Evolutionary conservation across 2,113 vertebrate genomes (phyloP), one percentile per base, ranked within the genome.

Genomic region (Rutilus rutilus): DNA sequence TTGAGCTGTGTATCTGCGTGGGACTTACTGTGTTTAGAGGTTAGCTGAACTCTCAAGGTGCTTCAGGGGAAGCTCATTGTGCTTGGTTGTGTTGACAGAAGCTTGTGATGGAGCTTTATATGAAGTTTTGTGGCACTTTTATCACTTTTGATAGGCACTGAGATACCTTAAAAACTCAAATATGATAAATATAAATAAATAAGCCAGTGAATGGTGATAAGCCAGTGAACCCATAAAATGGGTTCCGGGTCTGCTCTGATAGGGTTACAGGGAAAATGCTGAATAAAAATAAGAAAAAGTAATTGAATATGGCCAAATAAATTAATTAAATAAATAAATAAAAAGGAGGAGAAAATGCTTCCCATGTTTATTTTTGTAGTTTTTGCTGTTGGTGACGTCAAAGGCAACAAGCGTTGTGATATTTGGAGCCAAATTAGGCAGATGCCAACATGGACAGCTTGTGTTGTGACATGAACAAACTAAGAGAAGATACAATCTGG

Each of bases 41-140:
- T 39, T 19, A 57, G 76, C 19, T 78, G 76, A 78, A 30, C 76
- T 78, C 50, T 64, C 30, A 8, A 67, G 60, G 17, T 50, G 39
- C 78, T 65, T 11, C 39, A 65, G 42, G 79, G 30, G 60, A 67
- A 50, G 39, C 39, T 50, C 25, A 17, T 21, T 67, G 39, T 65
- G n/a, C 6, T 57, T 50, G 60, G 7, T 9, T 77, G 21, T 33
- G 27, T 30, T 77, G n/a, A 11, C 8, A 50, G n/a, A 78, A 78
- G 19, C 50, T 50, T 25, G 14, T 30, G 45, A 73, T 73, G 36
- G 21, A 50, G 73, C 42, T 75, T 50, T 27, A 50, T 75, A 25
- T 50, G 36, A 36, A 65, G 39, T 81, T 67, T 30, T 67, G 39
- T 65, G 36, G 14, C 60, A 81, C 42, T 81, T 78, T 59, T 50